Base-by-base conservation (phyloP, 1,140 invertebrate genomes). In the Calliphora vicina region DNA sequence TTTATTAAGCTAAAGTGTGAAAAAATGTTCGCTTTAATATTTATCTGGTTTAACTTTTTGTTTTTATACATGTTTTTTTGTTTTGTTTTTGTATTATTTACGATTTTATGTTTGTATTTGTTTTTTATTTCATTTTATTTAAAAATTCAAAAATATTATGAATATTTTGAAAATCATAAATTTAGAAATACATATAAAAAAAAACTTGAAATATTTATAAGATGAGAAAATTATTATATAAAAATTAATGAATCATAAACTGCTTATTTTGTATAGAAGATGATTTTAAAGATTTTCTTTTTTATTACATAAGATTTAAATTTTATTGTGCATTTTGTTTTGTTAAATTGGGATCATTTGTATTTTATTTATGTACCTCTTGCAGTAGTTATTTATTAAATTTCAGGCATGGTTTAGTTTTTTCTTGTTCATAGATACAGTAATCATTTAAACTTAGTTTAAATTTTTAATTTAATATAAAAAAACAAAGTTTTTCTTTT, bases 1-100 rank as follows among this genome's bases (percentile, higher is more conserved):
- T 90, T 90, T 90, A 90, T 90, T 90, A 90, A 90, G 88, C 88
- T 90, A 90, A 90, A 90, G 88, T 90, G 88, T 90, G 88, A 90
- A 90, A 90, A 90, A 90, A 88, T 88, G 35, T 89, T 88, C 88
- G 88, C 88, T 88, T 89, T 89, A 84, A 81, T 87, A 87, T 86
- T 86, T 85, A 85, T 86, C 86, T 84, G 35, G 35, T 86, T 87
- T 87, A 87, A 78, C 85, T 85, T 84, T 87, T 87, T 83, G 84
- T 82, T 73, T 85, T 80, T 82, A 71, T 85, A 82, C 83, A 81
- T 50, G 80, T 82, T 85, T 82, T n/a, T n/a, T n/a, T n/a, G n/a
- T n/a, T n/a, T n/a, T n/a, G n/a, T n/a, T n/a, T 83, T 85, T 57
- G 76, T 84, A 84, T 84, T 83, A 73, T 85, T 84, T 86, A 78